phyloP scores from a whole-genome alignment of 2,113 vertebrate genomes.

The Anolis carolinensis region DNA sequence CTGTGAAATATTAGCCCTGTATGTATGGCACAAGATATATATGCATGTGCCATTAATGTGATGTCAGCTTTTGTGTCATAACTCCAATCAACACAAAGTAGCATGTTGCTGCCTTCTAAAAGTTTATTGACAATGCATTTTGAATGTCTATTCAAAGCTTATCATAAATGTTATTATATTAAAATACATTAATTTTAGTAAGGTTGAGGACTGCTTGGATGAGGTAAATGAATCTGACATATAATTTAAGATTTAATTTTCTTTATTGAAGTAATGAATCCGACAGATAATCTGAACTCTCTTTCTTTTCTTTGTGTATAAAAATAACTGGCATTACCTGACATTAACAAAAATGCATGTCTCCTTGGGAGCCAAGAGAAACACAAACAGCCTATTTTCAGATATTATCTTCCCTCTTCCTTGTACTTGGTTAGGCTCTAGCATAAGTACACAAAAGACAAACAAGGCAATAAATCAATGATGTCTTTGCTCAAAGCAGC shows the following conservation, averaged over 20 bases:
- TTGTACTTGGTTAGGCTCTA: not conserved
- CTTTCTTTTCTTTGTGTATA: not conserved
- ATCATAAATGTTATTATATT: not conserved
- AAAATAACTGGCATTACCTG: not conserved
- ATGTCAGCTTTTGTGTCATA: not conserved
- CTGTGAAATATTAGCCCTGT: no score
- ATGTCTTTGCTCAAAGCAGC: not conserved
- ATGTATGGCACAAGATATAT: no score
- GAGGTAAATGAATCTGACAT: not conserved
- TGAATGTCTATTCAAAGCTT: not conserved
- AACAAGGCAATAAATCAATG: conserved; percentile 17
- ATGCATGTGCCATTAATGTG: no score
- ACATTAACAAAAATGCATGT: not conserved
- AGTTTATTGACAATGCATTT: not conserved
- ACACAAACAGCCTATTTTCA: not conserved
- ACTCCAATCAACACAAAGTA: no score
- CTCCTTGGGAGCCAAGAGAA: not conserved
- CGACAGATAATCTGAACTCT: not conserved
- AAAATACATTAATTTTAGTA: not conserved
- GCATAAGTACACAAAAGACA: not conserved
- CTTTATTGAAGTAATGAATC: not conserved
- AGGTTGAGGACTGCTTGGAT: not conserved
- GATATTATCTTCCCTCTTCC: not conserved
- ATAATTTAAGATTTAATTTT: not conserved
- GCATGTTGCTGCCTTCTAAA: no score